phyloP scores from a whole-genome alignment of 2,797 vertebrate genomes.

The Choloepus didactylus region DNA sequence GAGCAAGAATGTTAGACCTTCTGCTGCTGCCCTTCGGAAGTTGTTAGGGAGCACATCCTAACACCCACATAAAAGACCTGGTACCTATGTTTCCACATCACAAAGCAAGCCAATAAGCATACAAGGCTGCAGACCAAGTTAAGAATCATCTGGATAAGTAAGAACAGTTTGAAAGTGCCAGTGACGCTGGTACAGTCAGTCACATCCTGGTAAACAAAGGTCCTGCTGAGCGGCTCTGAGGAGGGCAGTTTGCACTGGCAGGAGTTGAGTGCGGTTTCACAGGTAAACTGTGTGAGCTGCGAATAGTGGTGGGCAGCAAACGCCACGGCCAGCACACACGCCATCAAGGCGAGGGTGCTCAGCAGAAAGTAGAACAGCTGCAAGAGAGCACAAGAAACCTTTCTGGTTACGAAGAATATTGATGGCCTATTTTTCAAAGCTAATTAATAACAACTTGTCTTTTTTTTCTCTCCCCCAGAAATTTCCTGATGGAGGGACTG shows the following conservation, averaged over 20 bases:
- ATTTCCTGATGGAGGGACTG: background rate
- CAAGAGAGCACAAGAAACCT: conserved; percentile 47
- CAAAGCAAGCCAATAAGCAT: conserved; percentile 92
- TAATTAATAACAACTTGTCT: background rate
- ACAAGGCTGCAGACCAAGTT: conserved; percentile 93
- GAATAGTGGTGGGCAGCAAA: conserved; percentile 93
- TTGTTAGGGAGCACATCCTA: conserved; percentile 85
- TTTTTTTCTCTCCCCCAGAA: conserved; percentile 7
- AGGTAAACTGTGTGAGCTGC: conserved; percentile 90
- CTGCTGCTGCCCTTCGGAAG: conserved; percentile 70
- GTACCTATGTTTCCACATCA: conserved; percentile 98
- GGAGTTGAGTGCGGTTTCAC: conserved; percentile 77
- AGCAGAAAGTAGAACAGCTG: conserved; percentile 96
- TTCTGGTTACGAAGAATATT: background rate
- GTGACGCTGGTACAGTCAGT: conserved; percentile 91
- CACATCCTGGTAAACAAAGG: conserved; percentile 91
- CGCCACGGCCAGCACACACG: conserved; percentile 93
- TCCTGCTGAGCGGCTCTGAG: conserved; percentile 92
- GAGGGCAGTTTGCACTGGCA: conserved; percentile 93
- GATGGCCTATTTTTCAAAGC: background rate
- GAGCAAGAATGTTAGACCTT: conserved; percentile 82
- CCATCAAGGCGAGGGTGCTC: conserved; percentile 91
- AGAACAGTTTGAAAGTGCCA: conserved; percentile 90
- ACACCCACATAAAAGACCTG: conserved; percentile 96
- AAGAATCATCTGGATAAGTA: conserved; percentile 94